These are phyloP conservation scores for Lemur catta DNA, from an alignment of 2,797 vertebrate genomes.

Conservation along the genomic window DNA sequence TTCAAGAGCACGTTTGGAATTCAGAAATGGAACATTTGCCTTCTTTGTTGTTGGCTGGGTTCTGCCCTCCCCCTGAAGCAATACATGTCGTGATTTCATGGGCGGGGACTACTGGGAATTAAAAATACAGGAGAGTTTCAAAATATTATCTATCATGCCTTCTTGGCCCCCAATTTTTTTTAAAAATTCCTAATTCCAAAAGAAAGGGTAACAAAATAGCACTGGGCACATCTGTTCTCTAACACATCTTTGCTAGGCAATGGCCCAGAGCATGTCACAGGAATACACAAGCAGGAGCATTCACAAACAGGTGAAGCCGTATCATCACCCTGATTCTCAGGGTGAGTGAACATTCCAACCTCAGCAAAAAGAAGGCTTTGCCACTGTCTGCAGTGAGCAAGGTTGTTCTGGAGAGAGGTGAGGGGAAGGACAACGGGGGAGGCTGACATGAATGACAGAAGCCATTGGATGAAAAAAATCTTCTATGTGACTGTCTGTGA, in stretches of 20 bases:
- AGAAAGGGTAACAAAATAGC: not conserved
- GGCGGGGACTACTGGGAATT: not conserved
- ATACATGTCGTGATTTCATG: conserved; percentile 6
- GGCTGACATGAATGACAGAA: not conserved
- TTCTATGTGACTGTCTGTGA: not conserved
- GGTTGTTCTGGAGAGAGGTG: conserved; percentile 24
- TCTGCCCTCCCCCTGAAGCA: conserved; percentile 52
- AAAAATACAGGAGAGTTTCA: not conserved
- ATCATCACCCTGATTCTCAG: not conserved
- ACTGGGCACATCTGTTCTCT: conserved; percentile 17
- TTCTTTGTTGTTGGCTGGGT: conserved; percentile 51
- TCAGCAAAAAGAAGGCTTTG: conserved; percentile 48
- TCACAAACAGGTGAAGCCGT: not conserved
- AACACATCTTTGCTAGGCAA: not conserved
- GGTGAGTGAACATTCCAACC: conserved; percentile 22
- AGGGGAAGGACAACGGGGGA: not conserved
- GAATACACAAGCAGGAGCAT: not conserved
- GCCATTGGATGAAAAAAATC: not conserved
- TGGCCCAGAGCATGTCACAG: not conserved
- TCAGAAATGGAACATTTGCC: conserved; percentile 42
- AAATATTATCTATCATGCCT: not conserved
- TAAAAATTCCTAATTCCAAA: not conserved
- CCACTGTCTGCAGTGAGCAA: conserved; percentile 28
- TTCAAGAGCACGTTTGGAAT: conserved; percentile 58
- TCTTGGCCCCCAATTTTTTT: not conserved